A percentile compares a stretch with the other conserved stretches of the same genome.
Evolutionary conservation across 35 echinoderm and acorn worm species (phyloP).

Genomic region (Ophiothrix spiculata): DNA sequence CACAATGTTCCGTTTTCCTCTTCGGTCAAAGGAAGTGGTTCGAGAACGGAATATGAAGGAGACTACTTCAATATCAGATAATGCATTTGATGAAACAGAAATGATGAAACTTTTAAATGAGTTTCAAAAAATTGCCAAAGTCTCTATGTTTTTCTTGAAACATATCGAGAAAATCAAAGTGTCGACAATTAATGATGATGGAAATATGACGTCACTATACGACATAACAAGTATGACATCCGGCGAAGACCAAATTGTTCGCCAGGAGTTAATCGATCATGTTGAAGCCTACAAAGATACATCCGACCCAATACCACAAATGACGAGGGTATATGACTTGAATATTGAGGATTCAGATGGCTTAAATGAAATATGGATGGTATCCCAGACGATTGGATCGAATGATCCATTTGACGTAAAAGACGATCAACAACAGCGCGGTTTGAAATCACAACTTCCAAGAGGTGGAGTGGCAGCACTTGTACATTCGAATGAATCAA

Average conservation of each 20-base stretch:
- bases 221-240: background rate
- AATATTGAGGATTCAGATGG: background rate
- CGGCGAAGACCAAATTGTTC: background rate
- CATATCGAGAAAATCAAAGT: conserved; percentile 20
- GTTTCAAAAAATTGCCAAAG: conserved; percentile 31
- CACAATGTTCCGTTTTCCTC: conserved; percentile 76
- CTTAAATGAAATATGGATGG: conserved; percentile 18
- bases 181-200: background rate
- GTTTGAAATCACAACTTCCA: conserved; percentile 8
- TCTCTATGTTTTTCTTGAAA: conserved; percentile 42
- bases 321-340: background rate
- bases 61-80: background rate
- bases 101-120: background rate
- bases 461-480: conserved; percentile 41
- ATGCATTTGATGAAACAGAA: background rate
- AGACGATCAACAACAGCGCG: background rate
- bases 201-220: background rate
- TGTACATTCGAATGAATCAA: conserved; percentile 23
- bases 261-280: background rate
- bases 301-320: background rate
- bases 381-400: conserved; percentile 15
- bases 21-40: conserved; percentile 13
- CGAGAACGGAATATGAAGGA: background rate
- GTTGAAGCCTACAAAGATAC: background rate
- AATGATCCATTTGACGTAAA: background rate